A percentile compares a stretch with the other conserved stretches of the same genome.
Evolutionary conservation across 2,113 vertebrate species (phyloP).

Genomic region (Anarrhichthys ocellatus): DNA sequence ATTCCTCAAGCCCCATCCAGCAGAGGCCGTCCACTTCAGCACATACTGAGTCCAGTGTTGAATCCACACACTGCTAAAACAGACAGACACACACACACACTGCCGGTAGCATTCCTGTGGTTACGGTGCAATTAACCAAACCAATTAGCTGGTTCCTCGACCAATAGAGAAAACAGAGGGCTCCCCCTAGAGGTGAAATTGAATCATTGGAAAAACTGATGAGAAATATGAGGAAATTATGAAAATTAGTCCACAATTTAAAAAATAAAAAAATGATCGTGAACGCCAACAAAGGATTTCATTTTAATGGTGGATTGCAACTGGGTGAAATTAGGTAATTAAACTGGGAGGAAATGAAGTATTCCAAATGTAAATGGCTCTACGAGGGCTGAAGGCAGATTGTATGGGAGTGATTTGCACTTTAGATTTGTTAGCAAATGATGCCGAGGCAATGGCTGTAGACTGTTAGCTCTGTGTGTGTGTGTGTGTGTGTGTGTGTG

Average conservation of each 20-base stretch:
- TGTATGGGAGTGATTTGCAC: constrained; percentile 44
- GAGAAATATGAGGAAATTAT: constrained; percentile 47
- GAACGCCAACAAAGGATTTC: constrained; percentile 55
- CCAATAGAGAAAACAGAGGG: constrained; percentile 78
- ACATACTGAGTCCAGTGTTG: constrained; percentile 38
- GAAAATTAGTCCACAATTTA: constrained; percentile 60
- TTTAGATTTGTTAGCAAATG: constrained; percentile 51
- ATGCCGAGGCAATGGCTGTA: constrained; percentile 8
- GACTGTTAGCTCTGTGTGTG: constrained; percentile 7
- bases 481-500: not conserved
- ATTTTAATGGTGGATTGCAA: constrained; percentile 51
- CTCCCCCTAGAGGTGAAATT: constrained; percentile 83
- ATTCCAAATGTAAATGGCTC: constrained; percentile 54
- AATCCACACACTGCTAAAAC: constrained; percentile 12
- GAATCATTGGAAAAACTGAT: constrained; percentile 55
- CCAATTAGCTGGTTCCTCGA: constrained; percentile 75
- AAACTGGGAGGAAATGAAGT: constrained; percentile 62
- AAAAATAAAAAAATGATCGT: constrained; percentile 28
- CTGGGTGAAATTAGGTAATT: constrained; percentile 62
- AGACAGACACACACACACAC: constrained; percentile 20
- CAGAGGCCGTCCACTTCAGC: constrained; percentile 61
- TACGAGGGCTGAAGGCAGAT: constrained; percentile 56
- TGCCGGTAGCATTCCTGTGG: constrained; percentile 47
- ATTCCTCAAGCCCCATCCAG: constrained; percentile 63
- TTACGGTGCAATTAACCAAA: constrained; percentile 77